A percentile compares a stretch with the other conserved stretches of the same genome.
phyloP scores from a whole-genome alignment of 2,797 vertebrate genomes.

The Xyrichtys novacula region DNA sequence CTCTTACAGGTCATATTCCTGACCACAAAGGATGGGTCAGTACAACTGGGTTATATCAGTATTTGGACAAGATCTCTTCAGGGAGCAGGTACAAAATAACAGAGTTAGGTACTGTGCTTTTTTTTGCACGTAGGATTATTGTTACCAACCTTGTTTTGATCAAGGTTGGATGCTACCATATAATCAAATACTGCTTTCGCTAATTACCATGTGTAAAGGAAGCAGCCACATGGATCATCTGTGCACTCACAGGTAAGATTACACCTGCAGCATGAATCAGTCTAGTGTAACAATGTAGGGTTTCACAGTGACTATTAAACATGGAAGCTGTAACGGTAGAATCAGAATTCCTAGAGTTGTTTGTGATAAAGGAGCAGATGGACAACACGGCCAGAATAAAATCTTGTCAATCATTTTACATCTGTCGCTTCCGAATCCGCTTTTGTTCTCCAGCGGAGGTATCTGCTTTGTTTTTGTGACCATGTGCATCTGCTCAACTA shows the following conservation, averaged over 20 bases:
- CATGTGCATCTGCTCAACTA: slow-evolving; percentile 46
- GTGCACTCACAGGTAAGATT: too few species aligned
- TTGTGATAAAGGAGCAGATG: slow-evolving; percentile 53
- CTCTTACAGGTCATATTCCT: neutral
- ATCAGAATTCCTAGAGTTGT: slow-evolving; percentile 38
- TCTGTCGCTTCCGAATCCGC: slow-evolving; percentile 53
- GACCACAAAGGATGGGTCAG: neutral
- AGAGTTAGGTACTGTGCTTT: too few species aligned
- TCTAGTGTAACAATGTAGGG: neutral
- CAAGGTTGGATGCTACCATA: too few species aligned
- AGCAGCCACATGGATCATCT: too few species aligned
- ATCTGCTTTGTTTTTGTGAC: slow-evolving; percentile 12
- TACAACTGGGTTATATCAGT: neutral
- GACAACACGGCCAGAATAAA: slow-evolving; percentile 43
- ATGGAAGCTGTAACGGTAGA: slow-evolving; percentile 16
- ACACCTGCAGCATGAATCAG: neutral
- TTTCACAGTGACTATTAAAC: neutral
- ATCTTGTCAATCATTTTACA: slow-evolving; percentile 53
- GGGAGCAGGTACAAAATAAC: too few species aligned
- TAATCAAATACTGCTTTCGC: too few species aligned
- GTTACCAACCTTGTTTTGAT: too few species aligned
- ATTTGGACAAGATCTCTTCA: too few species aligned
- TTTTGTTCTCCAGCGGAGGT: slow-evolving; percentile 30
- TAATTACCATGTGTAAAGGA: too few species aligned
- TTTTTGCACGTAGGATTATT: too few species aligned